These are phyloP conservation scores for Mormyrops boulengeri DNA, from an alignment of 2,797 vertebrate genomes.

Conservation along the genomic window DNA sequence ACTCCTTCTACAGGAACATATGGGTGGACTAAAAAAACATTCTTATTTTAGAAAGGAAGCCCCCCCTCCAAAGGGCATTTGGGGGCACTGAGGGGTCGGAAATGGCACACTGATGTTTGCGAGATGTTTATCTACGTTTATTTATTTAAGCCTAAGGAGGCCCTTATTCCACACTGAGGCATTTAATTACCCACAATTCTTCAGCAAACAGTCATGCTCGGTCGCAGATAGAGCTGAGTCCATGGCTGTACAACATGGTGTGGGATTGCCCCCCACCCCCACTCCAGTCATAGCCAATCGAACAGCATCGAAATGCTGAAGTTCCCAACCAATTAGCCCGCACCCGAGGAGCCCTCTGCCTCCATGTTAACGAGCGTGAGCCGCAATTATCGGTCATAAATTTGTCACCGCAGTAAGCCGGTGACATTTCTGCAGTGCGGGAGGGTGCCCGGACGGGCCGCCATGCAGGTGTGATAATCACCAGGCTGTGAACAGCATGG, in stretches of 20 bases:
- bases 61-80: conserved; percentile 21
- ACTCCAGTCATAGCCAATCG: conserved; percentile 25
- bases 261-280: conserved; percentile 32
- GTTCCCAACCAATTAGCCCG: conserved; percentile 18
- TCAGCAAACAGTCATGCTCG: conserved; percentile 40
- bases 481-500: neutral
- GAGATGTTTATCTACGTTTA: conserved; percentile 21
- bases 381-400: conserved; percentile 7
- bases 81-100: conserved; percentile 28
- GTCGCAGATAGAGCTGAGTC: conserved; percentile 29
- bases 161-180: conserved; percentile 33
- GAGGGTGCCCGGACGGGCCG: neutral
- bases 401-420: neutral
- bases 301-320: conserved; percentile 27
- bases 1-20: neutral
- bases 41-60: conserved; percentile 39
- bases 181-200: conserved; percentile 40
- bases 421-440: neutral
- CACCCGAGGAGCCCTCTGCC: neutral
- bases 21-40: conserved; percentile 14
- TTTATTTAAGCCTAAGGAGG: conserved; percentile 39
- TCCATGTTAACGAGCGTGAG: neutral
- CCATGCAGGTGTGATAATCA: conserved; percentile 4
- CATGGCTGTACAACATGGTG: conserved; percentile 22
- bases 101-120: conserved; percentile 29